Evolutionary conservation across 1,140 invertebrate genomes (phyloP).

Genomic region (Latrodectus geometricus): DNA sequence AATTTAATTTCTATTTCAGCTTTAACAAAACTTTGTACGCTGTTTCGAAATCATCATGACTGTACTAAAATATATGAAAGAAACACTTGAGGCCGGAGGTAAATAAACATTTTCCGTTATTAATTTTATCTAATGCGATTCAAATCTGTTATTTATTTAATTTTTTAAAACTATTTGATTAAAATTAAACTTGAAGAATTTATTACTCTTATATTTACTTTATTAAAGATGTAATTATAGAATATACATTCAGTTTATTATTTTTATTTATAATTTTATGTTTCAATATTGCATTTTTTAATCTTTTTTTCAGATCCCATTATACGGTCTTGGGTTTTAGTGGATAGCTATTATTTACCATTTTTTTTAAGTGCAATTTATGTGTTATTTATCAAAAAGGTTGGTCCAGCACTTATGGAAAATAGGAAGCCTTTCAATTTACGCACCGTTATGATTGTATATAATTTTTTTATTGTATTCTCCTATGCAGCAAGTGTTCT

Average conservation of each 20-base stretch:
- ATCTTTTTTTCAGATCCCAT: conserved; percentile 31
- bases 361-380: conserved; percentile 75
- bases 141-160: too few relatives aligned
- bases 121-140: too few relatives aligned
- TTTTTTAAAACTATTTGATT: too few relatives aligned
- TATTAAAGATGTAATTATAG: background rate
- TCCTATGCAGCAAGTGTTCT: conserved; percentile 20
- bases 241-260: too few relatives aligned
- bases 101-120: background rate
- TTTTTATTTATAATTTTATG: too few relatives aligned
- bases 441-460: conserved; percentile 80
- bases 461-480: conserved; percentile 74
- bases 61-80: conserved; percentile 16
- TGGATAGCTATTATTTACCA: conserved; percentile 23
- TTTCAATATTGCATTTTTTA: too few relatives aligned
- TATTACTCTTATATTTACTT: too few relatives aligned
- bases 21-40: background rate
- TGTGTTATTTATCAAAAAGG: conserved; percentile 74
- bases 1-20: background rate
- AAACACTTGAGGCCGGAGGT: conserved; percentile 40
- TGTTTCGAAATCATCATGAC: conserved; percentile 9
- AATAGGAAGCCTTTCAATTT: conserved; percentile 85
- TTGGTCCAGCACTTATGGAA: conserved; percentile 87
- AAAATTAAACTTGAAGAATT: too few relatives aligned
- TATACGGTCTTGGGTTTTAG: conserved; percentile 37